A percentile compares a stretch with the other conserved stretches of the same genome.
These are phyloP conservation scores for Cephus rjabovi DNA, from an alignment of 2,888 invertebrate genomes.

Conservation along the genomic window DNA sequence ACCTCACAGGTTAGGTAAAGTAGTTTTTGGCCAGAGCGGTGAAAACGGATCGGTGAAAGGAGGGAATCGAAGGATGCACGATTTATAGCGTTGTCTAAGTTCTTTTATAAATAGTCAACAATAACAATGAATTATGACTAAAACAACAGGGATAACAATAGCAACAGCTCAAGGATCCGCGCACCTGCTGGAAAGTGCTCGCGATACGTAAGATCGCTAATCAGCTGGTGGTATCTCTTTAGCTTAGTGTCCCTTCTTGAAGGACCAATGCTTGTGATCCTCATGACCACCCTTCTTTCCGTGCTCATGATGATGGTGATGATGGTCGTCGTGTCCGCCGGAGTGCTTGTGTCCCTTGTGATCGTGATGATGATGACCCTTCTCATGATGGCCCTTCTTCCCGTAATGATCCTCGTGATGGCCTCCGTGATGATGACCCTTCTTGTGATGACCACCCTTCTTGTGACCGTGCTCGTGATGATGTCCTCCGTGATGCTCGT, in stretches of 20 bases:
- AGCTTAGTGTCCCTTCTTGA: conserved; percentile 62
- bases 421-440: conserved; percentile 80
- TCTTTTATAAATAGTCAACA: conserved; percentile 24
- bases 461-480: conserved; percentile 82
- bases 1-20: neutral
- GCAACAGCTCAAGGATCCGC: conserved; percentile 15
- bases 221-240: conserved; percentile 18
- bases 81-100: conserved; percentile 13
- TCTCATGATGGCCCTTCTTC: conserved; percentile 80
- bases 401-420: conserved; percentile 81
- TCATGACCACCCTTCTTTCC: conserved; percentile 82
- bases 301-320: conserved; percentile 77
- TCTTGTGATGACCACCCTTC: conserved; percentile 81
- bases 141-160: conserved; percentile 13
- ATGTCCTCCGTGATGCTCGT: conserved; percentile 81
- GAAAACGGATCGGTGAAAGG: neutral
- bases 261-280: conserved; percentile 81
- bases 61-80: neutral
- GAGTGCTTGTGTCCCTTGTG: conserved; percentile 81
- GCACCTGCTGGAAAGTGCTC: conserved; percentile 6
- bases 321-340: conserved; percentile 80
- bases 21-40: neutral
- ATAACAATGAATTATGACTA: conserved; percentile 19
- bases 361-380: conserved; percentile 81
- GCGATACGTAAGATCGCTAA: conserved; percentile 14